Evolutionary conservation across 2,888 invertebrate species (phyloP).

Genomic region (Xanthostigma xanthostigma): DNA sequence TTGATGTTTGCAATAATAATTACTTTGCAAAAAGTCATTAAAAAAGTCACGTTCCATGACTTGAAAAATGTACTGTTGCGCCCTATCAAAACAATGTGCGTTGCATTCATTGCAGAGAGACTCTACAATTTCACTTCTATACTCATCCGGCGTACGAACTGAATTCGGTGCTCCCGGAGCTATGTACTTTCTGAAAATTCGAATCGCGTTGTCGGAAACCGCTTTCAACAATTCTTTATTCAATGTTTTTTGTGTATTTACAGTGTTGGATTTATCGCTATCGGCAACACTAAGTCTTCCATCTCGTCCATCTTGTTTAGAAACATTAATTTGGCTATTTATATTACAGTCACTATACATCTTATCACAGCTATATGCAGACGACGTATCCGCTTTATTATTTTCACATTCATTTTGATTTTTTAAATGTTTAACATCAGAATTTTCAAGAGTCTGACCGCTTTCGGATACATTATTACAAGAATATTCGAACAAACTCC

Average conservation of each 20-base stretch:
- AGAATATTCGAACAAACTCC: slow-evolving; percentile 24
- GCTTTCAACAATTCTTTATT: slow-evolving; percentile 11
- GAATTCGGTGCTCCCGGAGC: slow-evolving; percentile 48
- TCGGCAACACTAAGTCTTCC: too few relatives aligned
- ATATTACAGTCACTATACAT: too few relatives aligned
- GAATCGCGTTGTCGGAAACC: slow-evolving; percentile 44
- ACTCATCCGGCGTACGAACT: slow-evolving; percentile 40
- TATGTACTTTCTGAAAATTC: slow-evolving; percentile 64
- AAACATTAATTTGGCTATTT: too few relatives aligned
- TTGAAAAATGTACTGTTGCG: slow-evolving; percentile 51
- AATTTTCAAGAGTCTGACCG: slow-evolving; percentile 3
- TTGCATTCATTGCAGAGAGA: slow-evolving; percentile 52
- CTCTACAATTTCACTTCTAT: slow-evolving; percentile 43
- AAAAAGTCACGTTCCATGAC: slow-evolving; percentile 61
- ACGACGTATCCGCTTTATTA: too few relatives aligned
- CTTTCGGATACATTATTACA: slow-evolving; percentile 14
- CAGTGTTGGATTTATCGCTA: too few relatives aligned
- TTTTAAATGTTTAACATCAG: too few relatives aligned
- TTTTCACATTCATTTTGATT: too few relatives aligned
- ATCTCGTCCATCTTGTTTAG: too few relatives aligned
- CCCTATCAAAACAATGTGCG: slow-evolving; percentile 55
- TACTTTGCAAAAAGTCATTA: slow-evolving; percentile 68
- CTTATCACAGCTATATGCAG: too few relatives aligned
- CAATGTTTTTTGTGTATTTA: too few relatives aligned
- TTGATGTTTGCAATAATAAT: slow-evolving; percentile 83